Percentiles rank a stretch among this genome's conserved stretches.
Conservation (phyloP, 2,797 vertebrate genomes). For the Hoplostethus atlanticus region DNA sequence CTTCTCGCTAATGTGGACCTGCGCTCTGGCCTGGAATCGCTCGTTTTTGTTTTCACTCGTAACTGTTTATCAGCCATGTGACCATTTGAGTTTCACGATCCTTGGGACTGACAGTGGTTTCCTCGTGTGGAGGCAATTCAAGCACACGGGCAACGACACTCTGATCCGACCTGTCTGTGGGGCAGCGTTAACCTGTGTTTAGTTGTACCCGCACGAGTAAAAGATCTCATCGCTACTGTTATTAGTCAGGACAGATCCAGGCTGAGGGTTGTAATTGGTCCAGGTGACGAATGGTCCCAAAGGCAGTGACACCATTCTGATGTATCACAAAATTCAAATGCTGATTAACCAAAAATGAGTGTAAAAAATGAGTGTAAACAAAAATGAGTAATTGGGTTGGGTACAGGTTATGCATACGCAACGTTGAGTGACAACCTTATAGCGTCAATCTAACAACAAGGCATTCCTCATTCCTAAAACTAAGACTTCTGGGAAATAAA, state of each 20-base stretch:
- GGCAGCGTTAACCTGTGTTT: neutral
- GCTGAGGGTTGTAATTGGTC: neutral
- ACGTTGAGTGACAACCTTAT: neutral
- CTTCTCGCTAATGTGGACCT: neutral
- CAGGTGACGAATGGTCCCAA: neutral
- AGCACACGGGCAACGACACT: neutral
- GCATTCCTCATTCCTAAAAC: too few relatives aligned
- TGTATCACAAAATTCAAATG: neutral
- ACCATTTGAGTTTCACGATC: slow-evolving; percentile 7
- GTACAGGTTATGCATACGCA: neutral
- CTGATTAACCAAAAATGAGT: neutral
- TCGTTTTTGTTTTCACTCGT: neutral
- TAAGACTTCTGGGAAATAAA: too few relatives aligned
- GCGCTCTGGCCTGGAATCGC: neutral
- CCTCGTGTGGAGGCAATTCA: neutral
- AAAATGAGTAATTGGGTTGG: neutral
- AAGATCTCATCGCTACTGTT: neutral
- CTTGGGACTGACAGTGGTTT: neutral
- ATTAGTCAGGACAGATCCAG: neutral
- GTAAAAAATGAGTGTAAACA: neutral
- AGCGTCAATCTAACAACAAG: too few relatives aligned
- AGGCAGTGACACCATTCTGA: neutral
- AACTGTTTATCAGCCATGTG: slow-evolving; percentile 23
- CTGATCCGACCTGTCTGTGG: slow-evolving; percentile 5
- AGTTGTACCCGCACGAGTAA: neutral